These are phyloP conservation scores for Drosophila ogumai DNA, from an alignment of 1,140 invertebrate species.

Conservation along the genomic window DNA sequence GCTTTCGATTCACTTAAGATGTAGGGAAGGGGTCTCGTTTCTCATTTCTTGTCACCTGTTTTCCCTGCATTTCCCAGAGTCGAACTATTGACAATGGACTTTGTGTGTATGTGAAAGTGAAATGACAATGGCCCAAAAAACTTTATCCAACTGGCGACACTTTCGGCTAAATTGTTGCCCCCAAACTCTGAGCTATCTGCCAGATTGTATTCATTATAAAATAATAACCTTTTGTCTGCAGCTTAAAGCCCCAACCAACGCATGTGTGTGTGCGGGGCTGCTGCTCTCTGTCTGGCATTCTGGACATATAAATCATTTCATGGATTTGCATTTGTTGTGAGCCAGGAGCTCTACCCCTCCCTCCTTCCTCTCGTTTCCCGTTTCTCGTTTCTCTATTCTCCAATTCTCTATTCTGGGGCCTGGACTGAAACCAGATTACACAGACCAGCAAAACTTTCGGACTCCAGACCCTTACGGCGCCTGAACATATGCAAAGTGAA, in stretches of 20 bases:
- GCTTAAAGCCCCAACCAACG: constrained; percentile 26
- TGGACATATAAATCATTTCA: constrained; percentile 81
- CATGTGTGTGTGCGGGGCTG: constrained; percentile 24
- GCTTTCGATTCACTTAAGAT: constrained; percentile 44
- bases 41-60: background rate
- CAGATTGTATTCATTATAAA: constrained; percentile 83
- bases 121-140: constrained; percentile 57
- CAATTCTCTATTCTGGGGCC: constrained; percentile 30
- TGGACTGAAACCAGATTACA: constrained; percentile 55
- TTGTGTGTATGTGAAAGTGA: constrained; percentile 39
- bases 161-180: constrained; percentile 12
- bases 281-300: constrained; percentile 48
- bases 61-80: background rate
- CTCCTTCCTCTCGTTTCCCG: no score
- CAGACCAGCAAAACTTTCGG: constrained; percentile 37
- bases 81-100: constrained; percentile 33
- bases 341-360: background rate
- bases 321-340: constrained; percentile 72
- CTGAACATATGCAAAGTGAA: constrained; percentile 84
- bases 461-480: background rate
- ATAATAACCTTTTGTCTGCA: constrained; percentile 79
- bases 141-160: constrained; percentile 36
- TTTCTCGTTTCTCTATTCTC: constrained; percentile 4
- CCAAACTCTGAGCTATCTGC: constrained; percentile 37
- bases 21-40: background rate